phyloP scores from a whole-genome alignment of 2,113 vertebrate genomes.

The Alexandromys fortis region DNA sequence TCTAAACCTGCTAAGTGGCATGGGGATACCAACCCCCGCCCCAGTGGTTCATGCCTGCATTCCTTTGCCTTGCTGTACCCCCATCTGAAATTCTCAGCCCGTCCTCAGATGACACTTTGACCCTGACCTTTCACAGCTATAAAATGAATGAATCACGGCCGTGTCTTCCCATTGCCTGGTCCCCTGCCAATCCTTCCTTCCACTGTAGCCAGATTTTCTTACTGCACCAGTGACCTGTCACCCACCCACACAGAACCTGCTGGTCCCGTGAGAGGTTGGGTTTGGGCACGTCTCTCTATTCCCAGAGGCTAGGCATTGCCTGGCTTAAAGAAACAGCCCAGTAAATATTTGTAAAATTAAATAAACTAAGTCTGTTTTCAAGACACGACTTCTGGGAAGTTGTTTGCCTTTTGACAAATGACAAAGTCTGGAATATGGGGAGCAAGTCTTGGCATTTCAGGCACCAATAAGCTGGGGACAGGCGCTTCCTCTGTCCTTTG shows the following conservation, averaged over 20 bases:
- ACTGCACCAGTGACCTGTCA: accelerated
- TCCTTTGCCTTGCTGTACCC: neutral
- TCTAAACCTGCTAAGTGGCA: neutral
- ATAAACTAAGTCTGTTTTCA: conserved; percentile 51
- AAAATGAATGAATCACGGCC: neutral
- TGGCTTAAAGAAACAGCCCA: conserved; percentile 39
- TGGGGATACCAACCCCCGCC: neutral
- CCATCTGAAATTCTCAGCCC: neutral
- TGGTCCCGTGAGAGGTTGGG: conserved; percentile 10
- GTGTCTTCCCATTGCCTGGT: neutral
- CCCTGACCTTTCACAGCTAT: neutral
- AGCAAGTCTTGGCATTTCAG: conserved; percentile 39
- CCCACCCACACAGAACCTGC: neutral
- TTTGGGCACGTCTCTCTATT: conserved; percentile 35
- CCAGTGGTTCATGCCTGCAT: no score
- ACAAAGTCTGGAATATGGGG: conserved; percentile 29
- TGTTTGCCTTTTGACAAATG: conserved; percentile 66
- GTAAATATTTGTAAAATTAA: conserved; percentile 72
- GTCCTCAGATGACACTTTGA: neutral
- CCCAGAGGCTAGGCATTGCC: conserved; percentile 23
- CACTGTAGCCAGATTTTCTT: neutral
- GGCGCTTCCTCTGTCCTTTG: conserved; percentile 45
- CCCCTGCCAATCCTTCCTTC: neutral
- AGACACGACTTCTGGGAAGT: conserved; percentile 13
- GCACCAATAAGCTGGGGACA: conserved; percentile 36